Base-by-base conservation (phyloP, 2,888 invertebrate genomes). In the Morpho achilles region DNA sequence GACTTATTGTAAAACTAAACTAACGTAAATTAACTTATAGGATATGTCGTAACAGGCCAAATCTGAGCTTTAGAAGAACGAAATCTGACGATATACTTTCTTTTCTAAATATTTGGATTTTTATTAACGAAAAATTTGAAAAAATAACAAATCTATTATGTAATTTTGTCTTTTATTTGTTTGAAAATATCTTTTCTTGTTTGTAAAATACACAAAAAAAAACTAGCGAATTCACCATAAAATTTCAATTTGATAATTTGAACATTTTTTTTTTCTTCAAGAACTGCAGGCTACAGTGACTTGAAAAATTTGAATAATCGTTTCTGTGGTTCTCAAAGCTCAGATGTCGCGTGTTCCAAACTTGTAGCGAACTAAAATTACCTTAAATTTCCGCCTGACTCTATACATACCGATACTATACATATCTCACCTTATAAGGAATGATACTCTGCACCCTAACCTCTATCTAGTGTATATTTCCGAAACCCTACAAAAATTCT, bases 401-500 rank as follows among this genome's bases (percentile, higher is more conserved):
- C 50, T 49, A 41, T 45, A 50, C 45, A 41, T 23, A 50, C 45
- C 56, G 45, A 45, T 45, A 22, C 67, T 70, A 44, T 23, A 47
- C 41, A 49, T 44, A 55, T n/a, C 52, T 75, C 70, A 73, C 73
- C 81, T 84, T 80, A 80, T 70, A 80, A 77, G 84, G 85, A 85
- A 86, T 84, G 85, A 73, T 77, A 76, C 56, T 66, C 71, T 73
- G 69, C 65, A 32, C 68, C 68, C 69, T 76, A 53, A 54, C n/a
- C 49, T 41, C 62, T 32, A 32, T 32, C 32, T 64, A 62, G 49
- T 58, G 58, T 75, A 48, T 22, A 47, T 46, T 39, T 77, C 75
- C 75, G 63, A 69, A 74, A 70, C 58, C 60, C 56, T 60, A 57
- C 58, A 60, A 62, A 63, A 61, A 59, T 60, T 63, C 58, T 53